Evolutionary conservation across 2,113 vertebrate genomes (phyloP), one percentile per base, ranked within the genome.

Genomic region (Pantherophis guttatus): DNA sequence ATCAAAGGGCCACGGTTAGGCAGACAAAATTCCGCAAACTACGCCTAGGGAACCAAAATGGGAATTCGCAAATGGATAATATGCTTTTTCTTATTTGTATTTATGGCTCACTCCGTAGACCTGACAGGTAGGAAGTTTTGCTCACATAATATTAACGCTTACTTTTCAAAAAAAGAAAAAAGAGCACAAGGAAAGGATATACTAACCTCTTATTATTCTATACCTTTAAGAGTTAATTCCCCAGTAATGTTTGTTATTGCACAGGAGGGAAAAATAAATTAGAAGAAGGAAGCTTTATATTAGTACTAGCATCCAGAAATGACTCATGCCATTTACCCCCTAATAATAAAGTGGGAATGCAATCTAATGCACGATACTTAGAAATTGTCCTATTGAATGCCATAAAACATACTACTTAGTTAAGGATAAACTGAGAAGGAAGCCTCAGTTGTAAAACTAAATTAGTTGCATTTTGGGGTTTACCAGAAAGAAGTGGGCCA

Each of bases 121-220:
- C 93, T 96, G 94, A 96, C 95, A 97, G 97, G 97, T 98, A 98
- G 59, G 97, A 92, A 55, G 90, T 96, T 95, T 8, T 29, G 65
- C 95, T 94, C 59, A 24, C 70, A 86, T 0, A 2, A 3, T 57
- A 90, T 95, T 95, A 87, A 11, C 53, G 91, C 26, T 87, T n/a
- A 5, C 15, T 95, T 58, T 65, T 94, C 57, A 65, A 89, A 65
- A 89, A 75, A 58, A 53, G 4, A 52, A 0, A 1, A 15, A 0
- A 29, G 13, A 48, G 9, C n/a, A 39, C 2, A 13, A 24, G 33
- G 75, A 57, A 15, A 26, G 29, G 39, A 58, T 92, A 44, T 94
- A n/a, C 50, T 17, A 54, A 33, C 29, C 86, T 89, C 26, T 5
- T 85, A 4, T 5, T 1, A 0, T 1, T 53, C 58, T 93, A 92